phyloP scores from a whole-genome alignment of 2,797 vertebrate genomes.

The Urophycis tenuis region DNA sequence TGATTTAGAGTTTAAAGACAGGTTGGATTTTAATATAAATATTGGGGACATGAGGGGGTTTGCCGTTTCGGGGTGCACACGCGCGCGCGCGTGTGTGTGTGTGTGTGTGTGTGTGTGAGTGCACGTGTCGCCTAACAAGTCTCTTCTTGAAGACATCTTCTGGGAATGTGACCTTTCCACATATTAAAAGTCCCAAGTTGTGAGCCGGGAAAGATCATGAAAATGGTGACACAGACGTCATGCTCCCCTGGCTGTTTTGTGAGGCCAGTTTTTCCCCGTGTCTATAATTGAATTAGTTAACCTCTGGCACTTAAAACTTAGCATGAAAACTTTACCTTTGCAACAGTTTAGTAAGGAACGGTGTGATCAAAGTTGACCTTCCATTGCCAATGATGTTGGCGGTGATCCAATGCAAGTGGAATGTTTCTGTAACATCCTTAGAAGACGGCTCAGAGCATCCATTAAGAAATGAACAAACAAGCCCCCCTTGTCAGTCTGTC shows the following conservation, averaged over 20 bases:
- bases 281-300: conserved; percentile 38
- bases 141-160: conserved; percentile 34
- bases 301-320: conserved; percentile 36
- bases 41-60: conserved; percentile 15
- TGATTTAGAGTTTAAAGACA: conserved; percentile 39
- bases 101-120: conserved; percentile 17
- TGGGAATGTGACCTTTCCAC: not conserved
- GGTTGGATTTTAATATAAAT: conserved; percentile 35
- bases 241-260: conserved; percentile 25
- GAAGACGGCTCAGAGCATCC: not conserved
- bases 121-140: conserved; percentile 23
- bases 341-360: conserved; percentile 28
- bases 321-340: conserved; percentile 28
- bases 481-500: not conserved
- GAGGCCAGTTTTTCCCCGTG: conserved; percentile 18
- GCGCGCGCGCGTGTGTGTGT: conserved; percentile 10
- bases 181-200: conserved; percentile 30
- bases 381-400: not conserved
- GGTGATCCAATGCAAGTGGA: not conserved
- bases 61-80: conserved; percentile 1
- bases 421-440: not conserved
- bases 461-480: not conserved
- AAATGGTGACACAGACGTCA: conserved; percentile 38
- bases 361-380: not conserved
- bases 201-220: conserved; percentile 42